Base-by-base conservation (phyloP, 1,140 invertebrate species). In the Sminthurinus signatus region DNA sequence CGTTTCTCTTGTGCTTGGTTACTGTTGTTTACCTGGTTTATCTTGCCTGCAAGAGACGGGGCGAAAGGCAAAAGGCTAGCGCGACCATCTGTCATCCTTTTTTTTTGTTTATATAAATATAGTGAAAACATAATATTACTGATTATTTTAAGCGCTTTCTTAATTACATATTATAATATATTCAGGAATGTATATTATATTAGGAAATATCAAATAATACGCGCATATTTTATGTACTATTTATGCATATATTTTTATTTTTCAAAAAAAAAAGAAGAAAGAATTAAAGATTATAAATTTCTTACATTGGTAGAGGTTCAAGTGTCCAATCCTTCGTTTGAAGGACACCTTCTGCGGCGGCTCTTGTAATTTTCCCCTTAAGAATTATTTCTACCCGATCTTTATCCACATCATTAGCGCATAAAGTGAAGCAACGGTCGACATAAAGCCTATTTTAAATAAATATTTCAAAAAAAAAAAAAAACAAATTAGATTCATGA, bases 341-440 rank as follows among this genome's bases (percentile, higher is more conserved):
- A 19, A 95, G 80, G 64, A 88, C 87, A 60, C 88, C 88, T 69
- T 87, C 85, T 71, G 86, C 87, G n/a, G 88, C 88, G 0, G 91
- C 89, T 50, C 85, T 83, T 23, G 90, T 94, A 62, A 97, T 87
- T 78, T 94, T 91, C 39, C 91, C 91, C 76, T 95, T 96, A 31
- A 98, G 78, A 69, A 93, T 88, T 63, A 92, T 91, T 75, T 95
- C 90, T 58, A 97, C 91, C 75, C 92, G 86, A 81, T 97, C 91
- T 78, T 93, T 91, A 76, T 96, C 91, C 60, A 90, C 83, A 59
- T 84, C 81, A 15, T 89, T 89, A 72, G 84, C 84, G 74, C 91
- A 96, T 78, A 91, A 91, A 39, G 86, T 85, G 80, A 95, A 97
- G 73, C 92, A 93, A 67, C 88, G 84, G 72, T 88, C 86, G 14